Evolutionary conservation across 1,140 invertebrate species (phyloP).

Genomic region (Lamellibrachia luymesi): DNA sequence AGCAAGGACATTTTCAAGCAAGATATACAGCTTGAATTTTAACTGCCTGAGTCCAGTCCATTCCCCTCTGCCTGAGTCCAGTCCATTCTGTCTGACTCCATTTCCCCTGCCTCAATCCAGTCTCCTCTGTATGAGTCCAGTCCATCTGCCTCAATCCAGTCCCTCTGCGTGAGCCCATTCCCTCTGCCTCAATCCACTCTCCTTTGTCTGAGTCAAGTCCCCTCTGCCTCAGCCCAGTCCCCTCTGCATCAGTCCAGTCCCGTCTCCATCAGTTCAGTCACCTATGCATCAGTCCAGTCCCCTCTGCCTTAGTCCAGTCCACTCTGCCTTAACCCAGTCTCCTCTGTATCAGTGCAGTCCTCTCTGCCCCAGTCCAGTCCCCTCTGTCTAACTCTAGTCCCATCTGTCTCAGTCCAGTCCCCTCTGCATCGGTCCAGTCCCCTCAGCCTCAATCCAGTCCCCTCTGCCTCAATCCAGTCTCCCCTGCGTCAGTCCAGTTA

Average conservation of each 20-base stretch:
- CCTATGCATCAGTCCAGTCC: not conserved
- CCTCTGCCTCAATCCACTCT: too few species aligned
- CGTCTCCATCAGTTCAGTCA: not conserved
- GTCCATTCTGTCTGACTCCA: not conserved
- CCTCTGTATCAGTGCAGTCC: not conserved
- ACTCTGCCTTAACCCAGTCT: not conserved
- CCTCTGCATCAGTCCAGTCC: too few species aligned
- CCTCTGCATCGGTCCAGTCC: not conserved
- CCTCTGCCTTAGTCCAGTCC: not conserved
- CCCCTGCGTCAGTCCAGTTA: not conserved
- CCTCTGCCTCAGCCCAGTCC: too few species aligned
- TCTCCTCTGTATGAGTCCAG: not conserved
- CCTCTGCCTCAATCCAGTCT: not conserved
- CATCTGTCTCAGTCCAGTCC: not conserved
- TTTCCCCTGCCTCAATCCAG: not conserved
- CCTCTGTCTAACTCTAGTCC: too few species aligned
- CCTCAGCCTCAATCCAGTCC: not conserved
- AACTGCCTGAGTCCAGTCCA: too few species aligned
- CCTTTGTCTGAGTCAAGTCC: too few species aligned
- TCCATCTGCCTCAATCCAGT: too few species aligned
- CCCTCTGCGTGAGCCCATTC: too few species aligned
- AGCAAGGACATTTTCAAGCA: too few species aligned
- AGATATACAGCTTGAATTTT: too few species aligned
- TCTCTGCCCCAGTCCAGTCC: not conserved
- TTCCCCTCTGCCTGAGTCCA: too few species aligned